phyloP scores from a whole-genome alignment of 2,797 vertebrate species.

The Intellagama lesueurii region DNA sequence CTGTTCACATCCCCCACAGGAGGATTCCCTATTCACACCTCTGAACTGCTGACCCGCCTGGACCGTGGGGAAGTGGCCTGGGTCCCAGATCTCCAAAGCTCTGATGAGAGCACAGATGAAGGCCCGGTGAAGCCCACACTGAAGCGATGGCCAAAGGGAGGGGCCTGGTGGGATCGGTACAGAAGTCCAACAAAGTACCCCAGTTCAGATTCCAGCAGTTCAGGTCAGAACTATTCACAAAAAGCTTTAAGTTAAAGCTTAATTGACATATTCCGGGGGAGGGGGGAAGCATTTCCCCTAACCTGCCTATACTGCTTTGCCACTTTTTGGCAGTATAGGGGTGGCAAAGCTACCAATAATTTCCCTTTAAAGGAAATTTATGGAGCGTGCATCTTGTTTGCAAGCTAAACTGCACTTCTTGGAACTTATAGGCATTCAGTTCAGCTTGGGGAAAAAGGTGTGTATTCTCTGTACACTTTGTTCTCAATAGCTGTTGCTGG shows the following conservation, averaged over 20 bases:
- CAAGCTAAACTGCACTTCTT: neutral
- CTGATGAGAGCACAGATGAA: constrained; percentile 37
- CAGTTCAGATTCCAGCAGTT: constrained; percentile 17
- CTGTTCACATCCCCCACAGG: neutral
- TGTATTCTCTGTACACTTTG: neutral
- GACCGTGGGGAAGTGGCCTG: constrained; percentile 41
- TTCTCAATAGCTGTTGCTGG: neutral
- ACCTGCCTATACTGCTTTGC: no score
- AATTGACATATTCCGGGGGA: neutral
- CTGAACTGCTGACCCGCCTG: constrained; percentile 22
- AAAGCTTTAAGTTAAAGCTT: neutral
- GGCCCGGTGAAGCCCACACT: constrained; percentile 13
- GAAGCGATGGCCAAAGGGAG: constrained; percentile 10
- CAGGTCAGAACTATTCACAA: constrained; percentile 21
- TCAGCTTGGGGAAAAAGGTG: neutral
- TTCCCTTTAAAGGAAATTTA: neutral
- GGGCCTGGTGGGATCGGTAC: constrained; percentile 24
- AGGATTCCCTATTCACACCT: neutral
- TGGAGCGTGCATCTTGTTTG: neutral
- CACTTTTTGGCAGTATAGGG: neutral
- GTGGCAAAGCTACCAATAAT: neutral
- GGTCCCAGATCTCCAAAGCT: constrained; percentile 37
- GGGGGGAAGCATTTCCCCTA: neutral
- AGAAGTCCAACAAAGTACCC: neutral
- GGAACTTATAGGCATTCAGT: neutral